A percentile compares a stretch with the other conserved stretches of the same genome.
These are phyloP conservation scores for Oceanodroma leucorhoa DNA, from an alignment of 2,797 vertebrate genomes.

Conservation along the genomic window DNA sequence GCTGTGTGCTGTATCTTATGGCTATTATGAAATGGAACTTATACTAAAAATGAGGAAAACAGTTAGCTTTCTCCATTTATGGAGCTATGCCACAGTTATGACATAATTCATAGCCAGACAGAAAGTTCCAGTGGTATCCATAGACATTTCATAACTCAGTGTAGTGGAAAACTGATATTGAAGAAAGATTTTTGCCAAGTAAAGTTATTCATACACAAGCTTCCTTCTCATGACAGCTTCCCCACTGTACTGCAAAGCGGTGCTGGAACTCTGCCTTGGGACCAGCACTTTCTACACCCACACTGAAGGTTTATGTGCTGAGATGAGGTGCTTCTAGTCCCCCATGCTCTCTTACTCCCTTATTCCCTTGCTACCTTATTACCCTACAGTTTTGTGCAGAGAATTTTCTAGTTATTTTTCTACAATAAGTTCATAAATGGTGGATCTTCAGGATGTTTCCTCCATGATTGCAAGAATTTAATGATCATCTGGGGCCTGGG, in stretches of 20 bases:
- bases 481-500: background rate
- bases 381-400: background rate
- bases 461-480: background rate
- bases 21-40: constrained; percentile 67
- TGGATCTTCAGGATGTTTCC: background rate
- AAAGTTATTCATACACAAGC: constrained; percentile 66
- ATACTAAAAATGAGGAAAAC: constrained; percentile 73
- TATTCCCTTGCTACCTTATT: constrained; percentile 10
- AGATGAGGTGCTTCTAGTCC: constrained; percentile 29
- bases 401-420: background rate
- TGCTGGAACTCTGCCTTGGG: constrained; percentile 35
- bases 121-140: constrained; percentile 69
- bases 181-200: constrained; percentile 63
- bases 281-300: constrained; percentile 51
- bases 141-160: constrained; percentile 68
- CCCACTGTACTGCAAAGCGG: background rate
- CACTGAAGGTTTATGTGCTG: constrained; percentile 23
- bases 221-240: constrained; percentile 63
- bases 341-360: background rate
- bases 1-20: constrained; percentile 57
- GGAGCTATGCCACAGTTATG: constrained; percentile 67
- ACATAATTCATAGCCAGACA: constrained; percentile 69
- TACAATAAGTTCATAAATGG: background rate
- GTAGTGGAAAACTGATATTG: constrained; percentile 70
- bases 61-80: constrained; percentile 68